Evolutionary conservation across 1,140 invertebrate species (phyloP).

Genomic region (Ylistrum balloti): DNA sequence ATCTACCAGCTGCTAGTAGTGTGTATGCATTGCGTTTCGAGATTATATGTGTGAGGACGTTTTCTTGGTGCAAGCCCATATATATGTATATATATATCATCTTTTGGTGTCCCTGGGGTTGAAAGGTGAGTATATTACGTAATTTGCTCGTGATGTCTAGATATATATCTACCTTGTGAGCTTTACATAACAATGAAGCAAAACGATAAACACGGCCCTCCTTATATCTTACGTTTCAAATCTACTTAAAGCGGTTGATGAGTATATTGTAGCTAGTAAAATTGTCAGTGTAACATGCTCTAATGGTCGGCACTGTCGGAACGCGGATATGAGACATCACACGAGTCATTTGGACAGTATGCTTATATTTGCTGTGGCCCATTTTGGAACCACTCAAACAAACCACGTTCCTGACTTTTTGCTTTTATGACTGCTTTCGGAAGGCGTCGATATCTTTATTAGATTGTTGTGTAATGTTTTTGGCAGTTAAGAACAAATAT

Average conservation of each 20-base stretch:
- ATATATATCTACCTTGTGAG: background rate
- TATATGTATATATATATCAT: too few species aligned
- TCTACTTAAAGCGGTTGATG: background rate
- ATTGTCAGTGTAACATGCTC: slow-evolving; percentile 1
- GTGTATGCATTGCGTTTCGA: background rate
- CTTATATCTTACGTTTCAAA: too few species aligned
- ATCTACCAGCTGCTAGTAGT: background rate
- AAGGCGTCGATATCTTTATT: slow-evolving; percentile 13
- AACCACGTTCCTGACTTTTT: background rate
- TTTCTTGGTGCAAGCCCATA: background rate
- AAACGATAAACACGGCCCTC: background rate
- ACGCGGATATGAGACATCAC: background rate
- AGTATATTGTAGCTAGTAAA: background rate
- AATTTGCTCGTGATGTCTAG: background rate
- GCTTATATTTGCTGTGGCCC: background rate
- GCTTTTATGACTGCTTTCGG: background rate
- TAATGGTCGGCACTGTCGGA: background rate
- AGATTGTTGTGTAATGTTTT: background rate
- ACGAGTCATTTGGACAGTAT: background rate
- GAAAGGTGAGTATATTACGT: background rate
- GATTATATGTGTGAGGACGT: background rate
- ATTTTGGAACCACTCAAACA: background rate
- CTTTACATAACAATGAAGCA: background rate
- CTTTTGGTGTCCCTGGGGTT: background rate
- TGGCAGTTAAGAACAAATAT: background rate